Base-by-base conservation (phyloP, 2,113 vertebrate genomes). In the Sinocyclocheilus anshuiensis region DNA sequence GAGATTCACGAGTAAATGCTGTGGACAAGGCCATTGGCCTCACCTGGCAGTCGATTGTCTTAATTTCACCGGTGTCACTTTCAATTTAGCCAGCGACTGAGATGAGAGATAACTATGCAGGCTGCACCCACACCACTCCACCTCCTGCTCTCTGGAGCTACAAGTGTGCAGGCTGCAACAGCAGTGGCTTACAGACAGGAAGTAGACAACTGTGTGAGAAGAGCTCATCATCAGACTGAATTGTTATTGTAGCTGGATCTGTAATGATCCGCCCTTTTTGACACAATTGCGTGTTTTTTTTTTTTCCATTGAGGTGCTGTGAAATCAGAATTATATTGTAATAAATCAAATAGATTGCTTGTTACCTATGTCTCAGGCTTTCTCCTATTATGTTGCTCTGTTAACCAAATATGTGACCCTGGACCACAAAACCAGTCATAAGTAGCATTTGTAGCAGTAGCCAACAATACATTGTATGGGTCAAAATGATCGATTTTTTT, bases 41-140 rank as follows among this genome's bases (percentile, higher is more conserved):
- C 78, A 59, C 29, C 67, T 83, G 50, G 42, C 85, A 88, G 24
- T 48, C n/a, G 42, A 81, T 76, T 78, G 33, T 84, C 75, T 77
- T 90, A 24, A 89, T 87, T 89, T 87, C 77, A 77, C 84, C 39
- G 15, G 26, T 71, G 83, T 88, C 87, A 61, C 84, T 84, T 81
- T 87, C 81, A 36, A 88, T 89, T 83, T 90, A 78, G 57, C 67
- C 18, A 33, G 22, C 6, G 5, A 12, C 67, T 53, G 77, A 87
- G 79, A 91, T 83, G 39, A 81, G 82, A 86, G 80, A 33, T 29
- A 42, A 24, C 53, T 63, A 55, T 69, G 81, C 69, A 81, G 89
- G 22, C 50, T 80, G 48, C 74, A 59, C 33, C 29, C 78, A n/a
- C 67, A 65, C 76, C 36, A 6, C 71, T 74, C 71, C 36, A 74